Conservation (phyloP, 1,140 invertebrate species). For the Hylyphantes graminicola region DNA sequence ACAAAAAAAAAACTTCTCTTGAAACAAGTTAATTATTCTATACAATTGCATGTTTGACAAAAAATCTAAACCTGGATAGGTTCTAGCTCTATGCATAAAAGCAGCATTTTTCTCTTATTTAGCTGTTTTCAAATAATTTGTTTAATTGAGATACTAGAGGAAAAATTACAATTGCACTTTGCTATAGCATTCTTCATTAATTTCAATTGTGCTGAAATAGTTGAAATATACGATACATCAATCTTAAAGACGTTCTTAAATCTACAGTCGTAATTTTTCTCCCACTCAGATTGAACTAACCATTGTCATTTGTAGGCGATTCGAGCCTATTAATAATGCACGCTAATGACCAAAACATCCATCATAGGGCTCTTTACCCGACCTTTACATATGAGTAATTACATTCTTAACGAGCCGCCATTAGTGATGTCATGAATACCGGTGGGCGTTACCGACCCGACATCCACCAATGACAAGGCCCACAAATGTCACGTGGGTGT, state of each 20-base stretch:
- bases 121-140: too few species aligned
- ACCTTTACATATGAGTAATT: constrained; percentile 43
- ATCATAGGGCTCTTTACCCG: neutral
- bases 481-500: constrained; percentile 46
- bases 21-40: too few species aligned
- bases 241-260: constrained; percentile 16
- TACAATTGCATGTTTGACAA: too few species aligned
- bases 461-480: constrained; percentile 14
- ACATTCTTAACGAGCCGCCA: constrained; percentile 54
- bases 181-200: too few species aligned
- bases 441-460: constrained; percentile 26
- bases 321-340: constrained; percentile 49
- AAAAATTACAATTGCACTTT: too few species aligned
- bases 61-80: too few species aligned
- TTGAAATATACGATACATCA: neutral
- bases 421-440: constrained; percentile 51
- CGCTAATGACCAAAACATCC: constrained; percentile 50
- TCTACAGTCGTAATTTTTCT: neutral
- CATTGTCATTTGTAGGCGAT: constrained; percentile 40
- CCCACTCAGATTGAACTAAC: constrained; percentile 1
- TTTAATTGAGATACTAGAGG: too few species aligned
- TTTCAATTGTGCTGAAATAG: too few species aligned
- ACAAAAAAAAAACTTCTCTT: too few species aligned
- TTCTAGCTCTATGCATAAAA: too few species aligned
- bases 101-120: too few species aligned